These are phyloP conservation scores for Setophaga petechia DNA, from an alignment of 2,113 vertebrate species.

Conservation along the genomic window DNA sequence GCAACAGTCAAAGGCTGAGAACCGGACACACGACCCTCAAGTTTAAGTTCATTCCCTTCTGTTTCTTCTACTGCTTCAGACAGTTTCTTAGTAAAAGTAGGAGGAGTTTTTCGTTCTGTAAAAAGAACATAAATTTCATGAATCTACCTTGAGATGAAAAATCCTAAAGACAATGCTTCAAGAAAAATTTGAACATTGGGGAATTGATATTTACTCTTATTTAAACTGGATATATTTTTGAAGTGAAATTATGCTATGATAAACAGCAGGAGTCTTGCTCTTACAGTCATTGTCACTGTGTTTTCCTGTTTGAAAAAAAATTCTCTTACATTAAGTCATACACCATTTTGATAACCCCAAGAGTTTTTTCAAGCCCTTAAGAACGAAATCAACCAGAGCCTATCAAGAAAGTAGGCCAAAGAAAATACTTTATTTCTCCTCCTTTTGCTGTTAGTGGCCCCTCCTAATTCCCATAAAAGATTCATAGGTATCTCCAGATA, in stretches of 20 bases:
- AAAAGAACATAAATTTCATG: not conserved
- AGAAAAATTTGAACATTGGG: not conserved
- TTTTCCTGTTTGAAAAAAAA: not conserved
- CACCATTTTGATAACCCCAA: not conserved
- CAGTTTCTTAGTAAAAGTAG: slow-evolving; percentile 93
- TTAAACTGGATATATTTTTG: not conserved
- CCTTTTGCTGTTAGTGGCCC: not conserved
- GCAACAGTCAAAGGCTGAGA: slow-evolving; percentile 88
- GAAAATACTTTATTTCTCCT: not conserved
- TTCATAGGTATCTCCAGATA: not conserved
- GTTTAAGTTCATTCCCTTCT: slow-evolving; percentile 89
- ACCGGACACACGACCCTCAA: slow-evolving; percentile 89
- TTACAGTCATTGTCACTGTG: not conserved
- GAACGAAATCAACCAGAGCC: not conserved
- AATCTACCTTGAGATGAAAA: not conserved
- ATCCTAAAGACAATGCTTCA: not conserved
- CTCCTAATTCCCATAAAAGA: not conserved
- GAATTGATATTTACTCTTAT: not conserved
- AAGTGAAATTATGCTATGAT: not conserved
- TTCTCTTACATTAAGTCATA: not conserved
- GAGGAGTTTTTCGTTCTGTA: slow-evolving; percentile 90
- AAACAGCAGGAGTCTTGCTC: not conserved
- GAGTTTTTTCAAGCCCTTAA: not conserved
- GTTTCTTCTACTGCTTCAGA: slow-evolving; percentile 88
- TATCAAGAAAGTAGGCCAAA: not conserved